Evolutionary conservation across 2,888 invertebrate species (phyloP), one percentile per base, ranked within the genome.

Genomic region (Sceliomorpha sp.): DNA sequence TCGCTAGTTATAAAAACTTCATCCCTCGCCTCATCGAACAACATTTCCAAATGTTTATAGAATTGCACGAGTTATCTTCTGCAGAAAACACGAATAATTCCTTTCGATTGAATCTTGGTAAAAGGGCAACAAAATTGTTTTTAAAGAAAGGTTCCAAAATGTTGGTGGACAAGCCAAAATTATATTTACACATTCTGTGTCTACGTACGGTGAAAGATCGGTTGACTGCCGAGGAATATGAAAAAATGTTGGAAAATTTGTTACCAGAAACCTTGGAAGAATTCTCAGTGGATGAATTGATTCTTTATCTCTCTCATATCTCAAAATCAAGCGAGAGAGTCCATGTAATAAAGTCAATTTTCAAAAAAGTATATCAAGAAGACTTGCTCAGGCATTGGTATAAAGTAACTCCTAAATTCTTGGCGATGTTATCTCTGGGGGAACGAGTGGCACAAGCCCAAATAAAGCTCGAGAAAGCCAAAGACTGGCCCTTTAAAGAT

Each of bases 11-110:
- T 27, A 4, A 1, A 0, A 10, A 47, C 10, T 73, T 84, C 27
- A 32, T 86, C 15, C 69, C 75, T 0, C 55, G 60, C 2, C 37
- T 87, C 14, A 24, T 85, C 2, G 80, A 78, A 20, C 75, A 79
- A 1, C 73, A 79, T 45, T n/a, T 77, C 20, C 73, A 74, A 14
- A 66, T 47, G 20, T 8, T 59, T 2, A 53, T 78, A 31, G 14
- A 47, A 27, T 27, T 45, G n/a, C n/a, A 1, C 2, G 5, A 20
- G 5, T 2, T 5, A 4, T 4, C 20, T 20, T 20, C 3, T 20
- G 5, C 20, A 20, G 20, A 75, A 1, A 1, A 10, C 2, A 6
- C 1, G 2, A 0, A 1, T 0, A 20, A 0, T 0, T 20, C 20
- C 0, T 55, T 72, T 0, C 1, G 1, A 0, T 12, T 81, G 0